Evolutionary conservation across 2,888 invertebrate genomes (phyloP), one percentile per base, ranked within the genome.

Genomic region (Ceratothoa steindachneri): DNA sequence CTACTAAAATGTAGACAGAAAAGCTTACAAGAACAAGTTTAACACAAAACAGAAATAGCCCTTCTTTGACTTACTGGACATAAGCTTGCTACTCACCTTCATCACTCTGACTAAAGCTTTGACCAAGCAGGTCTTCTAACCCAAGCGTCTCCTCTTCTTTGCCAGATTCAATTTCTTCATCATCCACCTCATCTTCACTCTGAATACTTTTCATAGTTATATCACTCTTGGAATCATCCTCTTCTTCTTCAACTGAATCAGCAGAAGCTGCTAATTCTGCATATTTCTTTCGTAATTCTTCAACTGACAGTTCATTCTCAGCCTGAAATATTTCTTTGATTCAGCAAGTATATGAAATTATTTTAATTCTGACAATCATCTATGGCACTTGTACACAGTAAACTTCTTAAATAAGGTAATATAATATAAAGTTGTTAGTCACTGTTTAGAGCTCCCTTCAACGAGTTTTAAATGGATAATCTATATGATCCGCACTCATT

Each of bases 281-380:
- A 84, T 94, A 95, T 83, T 91, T 93, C 41, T 89, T 89, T 81
- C 90, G 85, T 69, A 95, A 86, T 83, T 93, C 91, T 82, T 93
- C 93, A 71, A 95, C 87, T 70, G 90, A 89, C 87, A 93, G 89
- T 84, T 92, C 91, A 83, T 91, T 91, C 83, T 92, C 93, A 80
- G 89, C 90, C 86, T 89, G 77, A 24, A 83, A 72, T 5, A 41
- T 64, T 30, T 28, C n/a, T n/a, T n/a, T n/a, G n/a, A n/a, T 7
- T 19, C 22, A 19, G 22, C n/a, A 15, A 60, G 22, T 15, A 7
- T n/a, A 19, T 15, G 30, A 31, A 28, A 7, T 31, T 31, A 30
- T 51, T n/a, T 15, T 64, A 27, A 9, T 15, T 64, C 1, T 28
- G 30, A 29, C n/a, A 28, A 67, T 15, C 15, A 24, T 2, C 30